Evolutionary conservation across 2,113 vertebrate species (phyloP).

Genomic region (Lamprotornis superbus): DNA sequence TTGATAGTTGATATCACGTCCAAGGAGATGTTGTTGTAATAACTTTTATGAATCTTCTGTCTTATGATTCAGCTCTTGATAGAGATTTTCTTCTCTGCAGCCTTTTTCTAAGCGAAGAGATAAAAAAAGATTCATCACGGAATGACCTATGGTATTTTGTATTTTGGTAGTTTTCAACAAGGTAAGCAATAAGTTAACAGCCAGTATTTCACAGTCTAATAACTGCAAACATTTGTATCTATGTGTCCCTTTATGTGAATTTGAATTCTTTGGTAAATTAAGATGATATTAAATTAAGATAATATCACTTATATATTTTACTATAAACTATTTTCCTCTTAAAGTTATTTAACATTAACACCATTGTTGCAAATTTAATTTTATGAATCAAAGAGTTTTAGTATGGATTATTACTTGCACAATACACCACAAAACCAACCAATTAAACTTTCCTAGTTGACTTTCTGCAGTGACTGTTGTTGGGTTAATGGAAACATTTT

Average conservation of each 20-base stretch:
- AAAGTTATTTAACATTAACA: not conserved
- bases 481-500: not conserved
- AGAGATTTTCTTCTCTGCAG: not conserved
- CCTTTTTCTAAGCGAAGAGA: not conserved
- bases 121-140: not conserved
- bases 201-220: not conserved
- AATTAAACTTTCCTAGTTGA: not conserved
- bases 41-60: not conserved
- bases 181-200: not conserved
- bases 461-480: not conserved
- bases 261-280: not conserved
- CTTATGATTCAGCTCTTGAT: not conserved
- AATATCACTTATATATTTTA: not conserved
- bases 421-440: not conserved
- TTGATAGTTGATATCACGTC: not conserved
- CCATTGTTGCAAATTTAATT: not conserved
- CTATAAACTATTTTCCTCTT: not conserved
- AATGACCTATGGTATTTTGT: not conserved
- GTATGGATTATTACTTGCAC: not conserved
- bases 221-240: not conserved
- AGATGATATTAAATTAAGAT: not conserved
- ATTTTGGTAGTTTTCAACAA: not conserved
- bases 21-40: not conserved
- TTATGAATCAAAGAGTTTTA: not conserved
- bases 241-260: not conserved